Evolutionary conservation across 2,113 vertebrate species (phyloP).

Genomic region (Tringa solitaria): DNA sequence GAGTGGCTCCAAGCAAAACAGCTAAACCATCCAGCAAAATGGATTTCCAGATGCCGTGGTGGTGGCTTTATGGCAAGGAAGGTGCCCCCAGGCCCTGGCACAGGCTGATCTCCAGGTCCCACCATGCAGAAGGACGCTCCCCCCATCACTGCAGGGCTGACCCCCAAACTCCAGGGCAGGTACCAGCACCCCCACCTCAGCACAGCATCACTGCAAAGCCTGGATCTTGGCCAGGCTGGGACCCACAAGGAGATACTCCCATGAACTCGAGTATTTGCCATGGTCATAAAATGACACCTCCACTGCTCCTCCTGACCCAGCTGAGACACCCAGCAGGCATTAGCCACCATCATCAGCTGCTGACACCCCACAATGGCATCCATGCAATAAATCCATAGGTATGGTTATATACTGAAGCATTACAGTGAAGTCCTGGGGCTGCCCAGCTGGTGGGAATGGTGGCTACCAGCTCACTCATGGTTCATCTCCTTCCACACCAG

Average conservation of each 20-base stretch:
- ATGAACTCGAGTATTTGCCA: accelerated
- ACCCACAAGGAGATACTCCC: background rate
- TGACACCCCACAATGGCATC: background rate
- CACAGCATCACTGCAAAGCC: background rate
- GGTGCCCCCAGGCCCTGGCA: background rate
- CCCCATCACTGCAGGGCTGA: background rate
- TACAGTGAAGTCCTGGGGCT: background rate
- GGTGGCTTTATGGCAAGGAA: background rate
- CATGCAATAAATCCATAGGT: background rate
- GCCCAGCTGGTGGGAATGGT: too few species aligned
- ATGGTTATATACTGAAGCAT: background rate
- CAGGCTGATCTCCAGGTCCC: background rate
- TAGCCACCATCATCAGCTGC: background rate
- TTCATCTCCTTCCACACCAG: background rate
- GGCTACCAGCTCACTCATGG: background rate
- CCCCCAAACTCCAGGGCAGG: background rate
- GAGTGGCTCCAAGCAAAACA: accelerated
- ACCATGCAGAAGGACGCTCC: background rate
- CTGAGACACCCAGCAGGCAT: background rate
- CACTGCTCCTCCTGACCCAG: background rate
- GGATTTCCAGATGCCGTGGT: background rate
- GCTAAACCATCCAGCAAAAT: background rate
- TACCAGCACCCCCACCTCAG: background rate
- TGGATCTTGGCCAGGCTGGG: background rate
- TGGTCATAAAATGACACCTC: background rate